Conservation (phyloP, 2,888 invertebrate species). For the Oasisia sp. region DNA sequence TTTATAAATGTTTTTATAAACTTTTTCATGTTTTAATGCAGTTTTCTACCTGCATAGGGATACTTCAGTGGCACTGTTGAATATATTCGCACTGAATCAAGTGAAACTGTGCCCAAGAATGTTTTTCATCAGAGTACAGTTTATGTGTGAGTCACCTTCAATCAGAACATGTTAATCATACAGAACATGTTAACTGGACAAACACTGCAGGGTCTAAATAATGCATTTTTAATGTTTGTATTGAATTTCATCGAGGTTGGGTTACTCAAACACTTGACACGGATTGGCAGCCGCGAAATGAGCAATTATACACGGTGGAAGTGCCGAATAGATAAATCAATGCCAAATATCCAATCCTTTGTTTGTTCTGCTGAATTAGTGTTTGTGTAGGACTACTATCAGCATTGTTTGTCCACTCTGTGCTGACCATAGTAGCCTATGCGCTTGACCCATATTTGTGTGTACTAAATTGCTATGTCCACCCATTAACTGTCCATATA, state of each 20-base stretch:
- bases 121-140: too few relatives aligned
- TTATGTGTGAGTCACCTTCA: too few relatives aligned
- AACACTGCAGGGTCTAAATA: not conserved
- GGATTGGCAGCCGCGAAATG: not conserved
- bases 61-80: too few relatives aligned
- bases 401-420: not conserved
- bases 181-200: not conserved
- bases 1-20: too few relatives aligned
- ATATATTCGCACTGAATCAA: too few relatives aligned
- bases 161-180: not conserved
- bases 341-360: not conserved
- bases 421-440: conserved; percentile 3
- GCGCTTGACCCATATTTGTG: conserved; percentile 1
- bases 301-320: not conserved
- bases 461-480: not conserved
- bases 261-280: not conserved
- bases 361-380: not conserved
- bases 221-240: conserved; percentile 17
- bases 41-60: too few relatives aligned
- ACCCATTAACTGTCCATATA: not conserved
- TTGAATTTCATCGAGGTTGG: not conserved
- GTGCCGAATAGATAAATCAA: not conserved
- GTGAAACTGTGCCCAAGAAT: too few relatives aligned
- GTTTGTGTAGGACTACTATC: not conserved
- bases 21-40: too few relatives aligned